Conservation (phyloP, 2,888 invertebrate genomes). For the Agrotis exclamationis region DNA sequence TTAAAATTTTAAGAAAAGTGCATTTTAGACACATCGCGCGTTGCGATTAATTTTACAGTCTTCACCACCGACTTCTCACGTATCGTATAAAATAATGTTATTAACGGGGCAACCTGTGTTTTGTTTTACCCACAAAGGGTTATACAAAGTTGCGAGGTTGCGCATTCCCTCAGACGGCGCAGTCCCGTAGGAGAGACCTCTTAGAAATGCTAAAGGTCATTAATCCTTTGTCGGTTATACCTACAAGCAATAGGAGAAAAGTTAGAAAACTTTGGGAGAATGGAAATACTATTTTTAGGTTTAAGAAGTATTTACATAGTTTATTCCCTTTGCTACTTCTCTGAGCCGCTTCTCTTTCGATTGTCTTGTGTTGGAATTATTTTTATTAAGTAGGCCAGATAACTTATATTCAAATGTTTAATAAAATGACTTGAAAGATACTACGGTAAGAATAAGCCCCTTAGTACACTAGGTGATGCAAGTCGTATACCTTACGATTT, state of each 20-base stretch:
- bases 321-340: too few relatives aligned
- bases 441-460: too few relatives aligned
- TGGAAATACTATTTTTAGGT: not conserved
- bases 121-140: not conserved
- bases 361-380: not conserved
- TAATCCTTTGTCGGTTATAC: not conserved
- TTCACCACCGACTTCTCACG: too few relatives aligned
- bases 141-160: not conserved
- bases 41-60: too few relatives aligned
- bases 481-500: too few relatives aligned
- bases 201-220: not conserved
- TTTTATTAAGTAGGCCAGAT: not conserved
- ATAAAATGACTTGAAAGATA: too few relatives aligned
- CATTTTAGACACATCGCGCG: too few relatives aligned
- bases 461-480: too few relatives aligned
- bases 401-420: not conserved
- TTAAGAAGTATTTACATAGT: too few relatives aligned
- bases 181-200: not conserved
- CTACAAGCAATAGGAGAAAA: not conserved
- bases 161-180: not conserved
- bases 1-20: too few relatives aligned
- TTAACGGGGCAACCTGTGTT: not conserved
- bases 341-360: too few relatives aligned
- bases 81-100: too few relatives aligned
- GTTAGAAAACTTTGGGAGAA: not conserved